Base-by-base conservation (phyloP, 2,797 vertebrate species). In the Nothura maculosa region DNA sequence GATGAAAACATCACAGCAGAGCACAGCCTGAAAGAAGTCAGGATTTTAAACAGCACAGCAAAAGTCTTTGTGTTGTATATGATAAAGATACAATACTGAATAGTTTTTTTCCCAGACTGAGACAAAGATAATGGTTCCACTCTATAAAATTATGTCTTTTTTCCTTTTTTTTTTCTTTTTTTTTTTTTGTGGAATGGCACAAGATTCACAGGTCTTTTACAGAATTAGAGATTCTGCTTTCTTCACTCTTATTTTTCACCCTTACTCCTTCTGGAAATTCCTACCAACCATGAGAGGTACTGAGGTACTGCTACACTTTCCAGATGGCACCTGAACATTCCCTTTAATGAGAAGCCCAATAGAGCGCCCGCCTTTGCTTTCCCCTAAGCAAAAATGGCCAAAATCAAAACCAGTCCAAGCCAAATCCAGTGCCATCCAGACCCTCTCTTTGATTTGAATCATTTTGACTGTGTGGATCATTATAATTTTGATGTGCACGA, bases 1-100 rank as follows among this genome's bases (percentile, higher is more conserved):
- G 97, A 94, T 96, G 96, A 98, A 97, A 97, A 93, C 68, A 79
- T 96, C 86, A 74, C 74, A 1, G 93, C 86, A 95, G 96, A 97
- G 96, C 96, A 94, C 83, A 94, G 97, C 85, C 91, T 96, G 94
- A 93, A 95, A 93, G 94, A 89, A 89, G 92, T 66, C 14, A 81
- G 95, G 90, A 91, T 97, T 95, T 96, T 95, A 97, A 96, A 94
- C 94, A 97, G 94, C 92, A 87, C 69, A 84, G 94, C 81, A 90
- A 92, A 96, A 95, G 96, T 90, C 91, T 94, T 95, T 96, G 89
- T 96, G 91, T 42, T 63, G 82, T 74, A 24, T 92, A 82, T 94
- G 92, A 94, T 94, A 94, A 96, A 96, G 94, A 94, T 40, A 45
- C 94, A 86, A 81, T 78, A 88, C 6, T 95, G 93, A 94, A 95